Evolutionary conservation across 2,797 vertebrate species (phyloP), one percentile per base, ranked within the genome.

Genomic region (Liparis tanakae): DNA sequence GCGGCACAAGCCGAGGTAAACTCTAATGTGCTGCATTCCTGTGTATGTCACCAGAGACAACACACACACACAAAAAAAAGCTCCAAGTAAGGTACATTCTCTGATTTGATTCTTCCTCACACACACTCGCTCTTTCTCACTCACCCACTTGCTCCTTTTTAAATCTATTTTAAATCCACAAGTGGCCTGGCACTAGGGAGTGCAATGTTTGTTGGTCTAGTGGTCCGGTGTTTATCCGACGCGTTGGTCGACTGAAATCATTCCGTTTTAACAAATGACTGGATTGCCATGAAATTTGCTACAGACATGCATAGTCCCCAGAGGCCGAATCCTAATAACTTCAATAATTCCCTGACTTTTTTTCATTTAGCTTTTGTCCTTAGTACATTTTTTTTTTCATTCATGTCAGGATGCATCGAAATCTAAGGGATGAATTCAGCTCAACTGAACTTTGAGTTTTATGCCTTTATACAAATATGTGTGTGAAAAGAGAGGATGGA

Each of bases 1-100:
- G 17, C 30, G 2, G 53, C 74, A n/a, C 87, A 87, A 74, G 57
- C 68, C 17, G 74, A 90, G 90, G 91, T 93, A 77, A 64, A 20
- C 14, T 62, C 6, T 58, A 36, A 54, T 66, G 48, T 20, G 0
- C 76, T 69, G 59, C 37, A 41, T 64, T 57, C 12, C 55, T 43
- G 12, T 57, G 58, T 43, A 39, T 55, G 10, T 39, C 12, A 55
- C 36, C 50, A 46, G 36, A 25, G 41, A 25, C 25, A 30, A 30
- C 25, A 30, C 25, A 30, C 25, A 30, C 25, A 30, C 15, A 37
- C 46, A n/a, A 34, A 20, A 44, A n/a, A 30, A 30, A 30, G 25
- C 20, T 30, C 20, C 7, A 54, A 60, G 48, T 22, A 18, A 46
- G 20, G 33, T 41, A 22, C 12, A 30, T 34, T 10, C 50, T 62